Base-by-base conservation (phyloP, 2,113 vertebrate genomes). In the Antigone vipio region DNA sequence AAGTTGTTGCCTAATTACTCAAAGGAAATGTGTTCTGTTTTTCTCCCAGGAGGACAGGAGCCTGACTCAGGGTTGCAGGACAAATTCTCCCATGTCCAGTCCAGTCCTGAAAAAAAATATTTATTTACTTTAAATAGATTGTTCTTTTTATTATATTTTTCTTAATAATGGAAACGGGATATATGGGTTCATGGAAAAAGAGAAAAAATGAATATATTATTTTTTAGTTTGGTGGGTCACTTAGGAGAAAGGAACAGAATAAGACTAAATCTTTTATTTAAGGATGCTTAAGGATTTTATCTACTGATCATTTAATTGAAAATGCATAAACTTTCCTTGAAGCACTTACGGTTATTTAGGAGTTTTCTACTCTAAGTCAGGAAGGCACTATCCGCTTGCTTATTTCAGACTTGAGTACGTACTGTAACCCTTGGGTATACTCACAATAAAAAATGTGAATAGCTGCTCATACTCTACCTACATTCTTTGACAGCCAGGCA, bases 181-280 rank as follows among this genome's bases (percentile, higher is more conserved):
- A 1, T 16, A 29, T 32, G 6, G 1, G 11, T 7, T 47, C 26
- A 38, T 9, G 80, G 5, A 49, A 7, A 77, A 69, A 52, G 5
- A 62, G 2, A 9, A 7, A 38, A 32, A 17, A n/a, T 0, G 1
- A 12, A 20, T 5, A 15, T 5, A 16, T 14, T 12, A 9, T 29
- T 20, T 76, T 67, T 72, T 42, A 49, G 2, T n/a, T 20, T 50
- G 1, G 1, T 71, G 17, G 5, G 6, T 72, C 23, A 34, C 23
- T 74, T 77, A 27, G 11, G 27, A 78, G 38, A 72, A 53, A 63
- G 12, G 1, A 76, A 34, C 5, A 62, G 11, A 71, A 14, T 40
- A 78, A 73, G 18, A 15, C 6, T 32, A 17, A 29, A 34, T 38
- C 9, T 2, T 78, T 81, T 12, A 47, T 72, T 49, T 75, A 19